A percentile compares a stretch with the other conserved stretches of the same genome.
These are phyloP conservation scores for Argynnis bischoffii DNA, from an alignment of 2,888 invertebrate species.

Conservation along the genomic window DNA sequence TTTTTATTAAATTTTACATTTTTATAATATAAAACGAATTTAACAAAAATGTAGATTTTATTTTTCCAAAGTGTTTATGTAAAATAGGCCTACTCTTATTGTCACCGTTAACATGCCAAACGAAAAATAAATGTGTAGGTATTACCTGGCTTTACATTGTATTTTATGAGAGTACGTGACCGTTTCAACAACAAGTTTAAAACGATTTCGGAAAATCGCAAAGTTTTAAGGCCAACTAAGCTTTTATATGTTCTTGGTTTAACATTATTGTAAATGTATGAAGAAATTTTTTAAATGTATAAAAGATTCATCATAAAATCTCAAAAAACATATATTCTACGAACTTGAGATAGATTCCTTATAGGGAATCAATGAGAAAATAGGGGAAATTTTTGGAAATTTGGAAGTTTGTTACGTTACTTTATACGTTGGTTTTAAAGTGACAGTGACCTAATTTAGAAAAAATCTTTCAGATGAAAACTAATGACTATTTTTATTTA, in stretches of 20 bases:
- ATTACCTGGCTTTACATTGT: slow-evolving; percentile 39
- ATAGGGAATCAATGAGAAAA: too few relatives aligned
- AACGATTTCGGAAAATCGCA: slow-evolving; percentile 48
- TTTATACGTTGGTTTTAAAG: too few relatives aligned
- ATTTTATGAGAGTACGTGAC: slow-evolving; percentile 47
- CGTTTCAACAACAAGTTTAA: slow-evolving; percentile 34
- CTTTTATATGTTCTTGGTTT: not conserved
- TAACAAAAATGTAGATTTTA: not conserved
- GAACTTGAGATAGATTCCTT: too few relatives aligned
- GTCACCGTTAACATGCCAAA: slow-evolving; percentile 20
- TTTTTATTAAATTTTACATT: not conserved
- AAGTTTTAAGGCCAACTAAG: slow-evolving; percentile 36
- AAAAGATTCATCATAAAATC: too few relatives aligned
- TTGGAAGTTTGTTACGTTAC: too few relatives aligned
- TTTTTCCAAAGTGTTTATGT: not conserved
- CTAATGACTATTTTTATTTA: too few relatives aligned
- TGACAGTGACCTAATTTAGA: too few relatives aligned
- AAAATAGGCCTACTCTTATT: slow-evolving; percentile 8
- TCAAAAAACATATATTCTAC: too few relatives aligned
- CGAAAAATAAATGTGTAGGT: slow-evolving; percentile 12
- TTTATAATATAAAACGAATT: not conserved
- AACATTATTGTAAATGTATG: too few relatives aligned
- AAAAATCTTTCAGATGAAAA: too few relatives aligned
- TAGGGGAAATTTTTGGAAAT: too few relatives aligned
- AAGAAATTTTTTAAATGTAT: too few relatives aligned